Evolutionary conservation across 2,888 invertebrate genomes (phyloP), one percentile per base, ranked within the genome.

Genomic region (Acleris literana): DNA sequence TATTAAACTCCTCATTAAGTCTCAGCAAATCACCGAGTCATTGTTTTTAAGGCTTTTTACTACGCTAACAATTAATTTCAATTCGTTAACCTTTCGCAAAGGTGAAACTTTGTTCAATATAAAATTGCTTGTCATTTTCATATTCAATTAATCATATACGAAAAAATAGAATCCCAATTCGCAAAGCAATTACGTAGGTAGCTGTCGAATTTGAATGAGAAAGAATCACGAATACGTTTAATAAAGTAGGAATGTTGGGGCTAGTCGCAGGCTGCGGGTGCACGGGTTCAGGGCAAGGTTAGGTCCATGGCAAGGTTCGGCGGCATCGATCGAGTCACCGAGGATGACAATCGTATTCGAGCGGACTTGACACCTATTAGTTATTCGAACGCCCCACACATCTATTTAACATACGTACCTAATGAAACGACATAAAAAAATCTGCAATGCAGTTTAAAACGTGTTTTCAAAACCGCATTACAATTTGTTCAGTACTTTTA

Each of bases 321-420:
- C 81, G 82, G 80, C 74, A 88, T 88, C 85, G 88, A 90, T 88
- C 83, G 81, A 71, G 69, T 70, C 68, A 74, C 74, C n/a, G 20
- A 7, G 39, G 13, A 11, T 29, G 54, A 54, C 33, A 39, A n/a
- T 20, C 43, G 43, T 18, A 33, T 11, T 9, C 4, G 4, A 39
- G 39, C 53, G 17, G 17, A 33, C 17, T 17, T 18, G 53, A 53
- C 53, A 43, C 16, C 39, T 43, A 39, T 39, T 55, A 39, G 13
- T 13, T 39, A 18, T 18, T 5, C 39, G 17, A n/a, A 29, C 16
- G 20, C 22, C 20, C 6, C 49, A 51, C 9, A 63, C 44, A 6
- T 7, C 7, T 29, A 33, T 33, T 13, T 13, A 13, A 39, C 39
- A 13, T 39, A 11, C 39, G 39, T 39, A n/a, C n/a, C n/a, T n/a